phyloP scores from a whole-genome alignment of 2,888 invertebrate genomes.

The Lampropteryx suffumata region DNA sequence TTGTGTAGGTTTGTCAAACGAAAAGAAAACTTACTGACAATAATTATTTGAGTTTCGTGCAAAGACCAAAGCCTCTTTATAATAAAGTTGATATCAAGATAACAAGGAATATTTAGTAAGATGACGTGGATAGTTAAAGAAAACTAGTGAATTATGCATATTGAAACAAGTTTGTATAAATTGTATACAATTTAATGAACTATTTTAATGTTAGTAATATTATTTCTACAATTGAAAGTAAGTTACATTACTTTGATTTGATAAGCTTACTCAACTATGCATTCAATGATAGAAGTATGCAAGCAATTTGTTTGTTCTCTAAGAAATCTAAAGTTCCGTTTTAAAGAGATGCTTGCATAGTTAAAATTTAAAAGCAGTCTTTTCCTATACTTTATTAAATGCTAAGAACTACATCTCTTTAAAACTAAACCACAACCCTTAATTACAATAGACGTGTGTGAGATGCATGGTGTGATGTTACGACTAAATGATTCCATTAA shows the following conservation, averaged over 20 bases:
- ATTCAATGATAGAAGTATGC: conserved; percentile 32
- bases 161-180: conserved; percentile 62
- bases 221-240: conserved; percentile 44
- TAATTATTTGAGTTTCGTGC: conserved; percentile 55
- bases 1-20: conserved; percentile 29
- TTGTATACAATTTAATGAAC: conserved; percentile 61
- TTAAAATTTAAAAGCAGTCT: conserved; percentile 10
- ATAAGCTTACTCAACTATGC: conserved; percentile 42
- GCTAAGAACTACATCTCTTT: conserved; percentile 54
- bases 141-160: conserved; percentile 41
- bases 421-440: conserved; percentile 53
- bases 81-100: conserved; percentile 58
- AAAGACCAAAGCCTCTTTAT: conserved; percentile 82
- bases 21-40: conserved; percentile 41
- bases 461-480: conserved; percentile 53
- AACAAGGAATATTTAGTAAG: conserved; percentile 40
- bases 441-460: conserved; percentile 53
- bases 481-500: conserved; percentile 76
- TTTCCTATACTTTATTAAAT: conserved; percentile 34
- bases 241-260: conserved; percentile 50
- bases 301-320: conserved; percentile 29
- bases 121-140: conserved; percentile 41
- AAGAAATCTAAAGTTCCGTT: conserved; percentile 38
- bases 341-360: conserved; percentile 52
- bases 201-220: conserved; percentile 53